Evolutionary conservation across 2,797 vertebrate species (phyloP).

Genomic region (Aeoliscus strigatus): DNA sequence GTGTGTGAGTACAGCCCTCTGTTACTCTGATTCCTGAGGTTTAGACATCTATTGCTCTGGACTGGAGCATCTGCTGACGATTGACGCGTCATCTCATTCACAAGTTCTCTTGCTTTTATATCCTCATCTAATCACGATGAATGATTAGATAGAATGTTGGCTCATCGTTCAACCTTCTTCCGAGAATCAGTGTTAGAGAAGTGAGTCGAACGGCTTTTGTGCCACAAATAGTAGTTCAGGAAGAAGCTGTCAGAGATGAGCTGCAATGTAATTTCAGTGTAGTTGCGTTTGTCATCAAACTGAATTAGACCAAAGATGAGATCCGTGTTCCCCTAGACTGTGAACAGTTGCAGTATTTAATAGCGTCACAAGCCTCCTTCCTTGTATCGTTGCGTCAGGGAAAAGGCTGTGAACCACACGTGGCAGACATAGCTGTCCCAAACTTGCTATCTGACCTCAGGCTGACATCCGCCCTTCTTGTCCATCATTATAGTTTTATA

Average conservation of each 20-base stretch:
- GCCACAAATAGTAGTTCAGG: slow-evolving; percentile 21
- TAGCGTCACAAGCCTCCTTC: neutral
- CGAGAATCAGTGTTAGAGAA: slow-evolving; percentile 26
- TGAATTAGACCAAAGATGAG: too few species aligned
- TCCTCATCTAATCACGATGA: slow-evolving; percentile 23
- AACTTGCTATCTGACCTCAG: slow-evolving; percentile 21
- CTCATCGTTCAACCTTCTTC: slow-evolving; percentile 15
- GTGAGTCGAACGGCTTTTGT: slow-evolving; percentile 29
- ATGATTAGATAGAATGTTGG: slow-evolving; percentile 43
- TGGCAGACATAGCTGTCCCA: slow-evolving; percentile 18
- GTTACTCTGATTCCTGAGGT: slow-evolving; percentile 20
- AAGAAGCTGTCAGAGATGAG: slow-evolving; percentile 14
- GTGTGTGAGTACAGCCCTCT: too few species aligned
- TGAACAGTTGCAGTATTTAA: neutral
- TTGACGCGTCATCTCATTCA: too few species aligned
- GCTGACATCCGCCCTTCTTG: slow-evolving; percentile 7
- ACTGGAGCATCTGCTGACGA: slow-evolving; percentile 19
- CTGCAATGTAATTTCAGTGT: neutral
- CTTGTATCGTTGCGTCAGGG: slow-evolving; percentile 12
- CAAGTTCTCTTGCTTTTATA: slow-evolving; percentile 29
- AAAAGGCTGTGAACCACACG: slow-evolving; percentile 44
- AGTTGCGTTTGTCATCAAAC: too few species aligned
- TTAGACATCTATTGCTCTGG: slow-evolving; percentile 28
- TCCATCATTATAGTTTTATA: slow-evolving; percentile 31
- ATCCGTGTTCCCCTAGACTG: too few species aligned